These are phyloP conservation scores for Fabriciana adippe DNA, from an alignment of 2,888 invertebrate species.

Conservation along the genomic window DNA sequence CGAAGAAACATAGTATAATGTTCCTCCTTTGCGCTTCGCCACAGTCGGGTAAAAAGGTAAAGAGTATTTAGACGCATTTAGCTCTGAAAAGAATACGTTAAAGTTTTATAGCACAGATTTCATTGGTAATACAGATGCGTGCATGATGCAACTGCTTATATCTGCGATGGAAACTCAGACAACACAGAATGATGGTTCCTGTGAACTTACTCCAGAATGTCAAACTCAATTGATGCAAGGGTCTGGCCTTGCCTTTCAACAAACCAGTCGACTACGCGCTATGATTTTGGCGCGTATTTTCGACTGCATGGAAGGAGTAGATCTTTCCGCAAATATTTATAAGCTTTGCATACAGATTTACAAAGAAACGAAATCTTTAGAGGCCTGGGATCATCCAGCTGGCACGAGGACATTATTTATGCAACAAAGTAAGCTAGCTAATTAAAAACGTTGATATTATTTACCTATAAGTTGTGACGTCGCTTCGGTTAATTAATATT, in stretches of 20 bases:
- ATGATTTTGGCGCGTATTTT: slow-evolving; percentile 63
- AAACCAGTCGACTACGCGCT: slow-evolving; percentile 67
- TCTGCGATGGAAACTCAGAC: slow-evolving; percentile 75
- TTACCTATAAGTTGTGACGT: too few relatives aligned
- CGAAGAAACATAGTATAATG: background rate
- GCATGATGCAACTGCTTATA: slow-evolving; percentile 74
- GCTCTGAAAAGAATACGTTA: slow-evolving; percentile 19
- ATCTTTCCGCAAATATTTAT: slow-evolving; percentile 68
- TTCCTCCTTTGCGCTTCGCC: too few relatives aligned
- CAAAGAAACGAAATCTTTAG: slow-evolving; percentile 73
- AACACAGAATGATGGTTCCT: slow-evolving; percentile 61
- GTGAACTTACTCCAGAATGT: slow-evolving; percentile 70
- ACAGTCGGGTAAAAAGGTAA: slow-evolving; percentile 39
- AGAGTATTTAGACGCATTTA: slow-evolving; percentile 47
- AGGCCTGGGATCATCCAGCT: slow-evolving; percentile 73
- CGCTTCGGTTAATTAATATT: too few relatives aligned
- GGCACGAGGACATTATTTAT: slow-evolving; percentile 73
- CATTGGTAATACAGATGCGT: slow-evolving; percentile 62
- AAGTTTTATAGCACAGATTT: background rate
- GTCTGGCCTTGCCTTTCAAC: slow-evolving; percentile 71
- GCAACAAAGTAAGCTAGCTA: slow-evolving; percentile 66
- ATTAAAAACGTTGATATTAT: background rate
- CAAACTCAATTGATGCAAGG: slow-evolving; percentile 65
- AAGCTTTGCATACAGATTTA: slow-evolving; percentile 75
- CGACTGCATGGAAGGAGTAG: slow-evolving; percentile 70